These are phyloP conservation scores for Bergia puertoricense DNA, from an alignment of 92 coral and sea anemone species.

Conservation along the genomic window DNA sequence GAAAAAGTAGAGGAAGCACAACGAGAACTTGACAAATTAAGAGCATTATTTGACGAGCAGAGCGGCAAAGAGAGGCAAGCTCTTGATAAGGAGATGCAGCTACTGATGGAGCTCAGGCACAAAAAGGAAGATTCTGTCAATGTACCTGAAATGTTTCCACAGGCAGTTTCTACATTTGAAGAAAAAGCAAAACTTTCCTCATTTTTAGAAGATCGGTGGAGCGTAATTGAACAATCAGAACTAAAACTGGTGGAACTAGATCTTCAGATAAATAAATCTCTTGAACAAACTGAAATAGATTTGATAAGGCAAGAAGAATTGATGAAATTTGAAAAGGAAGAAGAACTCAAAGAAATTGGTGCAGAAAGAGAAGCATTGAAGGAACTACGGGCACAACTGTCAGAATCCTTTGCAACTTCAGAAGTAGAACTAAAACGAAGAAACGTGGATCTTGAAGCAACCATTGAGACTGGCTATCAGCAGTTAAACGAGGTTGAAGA, in stretches of 20 bases:
- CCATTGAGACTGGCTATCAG: slow-evolving; percentile 52
- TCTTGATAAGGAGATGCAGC: slow-evolving; percentile 66
- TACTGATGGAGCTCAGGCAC: slow-evolving; percentile 60
- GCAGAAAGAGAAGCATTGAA: slow-evolving; percentile 13
- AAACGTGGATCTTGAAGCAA: slow-evolving; percentile 61
- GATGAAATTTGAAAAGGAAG: slow-evolving; percentile 70
- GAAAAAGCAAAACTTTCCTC: slow-evolving; percentile 58
- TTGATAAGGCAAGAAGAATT: slow-evolving; percentile 61
- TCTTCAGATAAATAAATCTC: slow-evolving; percentile 66
- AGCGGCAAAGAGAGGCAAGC: slow-evolving; percentile 59
- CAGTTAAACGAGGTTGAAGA: slow-evolving; percentile 74
- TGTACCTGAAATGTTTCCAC: slow-evolving; percentile 42
- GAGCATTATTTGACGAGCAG: slow-evolving; percentile 60
- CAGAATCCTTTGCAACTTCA: slow-evolving; percentile 44
- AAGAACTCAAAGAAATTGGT: slow-evolving; percentile 63
- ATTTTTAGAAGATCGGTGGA: slow-evolving; percentile 85
- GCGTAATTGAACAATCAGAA: slow-evolving; percentile 80
- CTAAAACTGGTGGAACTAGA: slow-evolving; percentile 87
- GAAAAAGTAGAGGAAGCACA: slow-evolving; percentile 57
- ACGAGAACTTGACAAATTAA: slow-evolving; percentile 66
- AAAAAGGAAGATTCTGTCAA: slow-evolving; percentile 26
- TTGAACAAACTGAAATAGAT: slow-evolving; percentile 68
- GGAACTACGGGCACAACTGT: slow-evolving; percentile 59
- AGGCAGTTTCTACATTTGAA: slow-evolving; percentile 43
- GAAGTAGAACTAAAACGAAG: slow-evolving; percentile 54